Evolutionary conservation across 1,140 invertebrate species (phyloP), one percentile per base, ranked within the genome.

Genomic region (Ceratina australensis): DNA sequence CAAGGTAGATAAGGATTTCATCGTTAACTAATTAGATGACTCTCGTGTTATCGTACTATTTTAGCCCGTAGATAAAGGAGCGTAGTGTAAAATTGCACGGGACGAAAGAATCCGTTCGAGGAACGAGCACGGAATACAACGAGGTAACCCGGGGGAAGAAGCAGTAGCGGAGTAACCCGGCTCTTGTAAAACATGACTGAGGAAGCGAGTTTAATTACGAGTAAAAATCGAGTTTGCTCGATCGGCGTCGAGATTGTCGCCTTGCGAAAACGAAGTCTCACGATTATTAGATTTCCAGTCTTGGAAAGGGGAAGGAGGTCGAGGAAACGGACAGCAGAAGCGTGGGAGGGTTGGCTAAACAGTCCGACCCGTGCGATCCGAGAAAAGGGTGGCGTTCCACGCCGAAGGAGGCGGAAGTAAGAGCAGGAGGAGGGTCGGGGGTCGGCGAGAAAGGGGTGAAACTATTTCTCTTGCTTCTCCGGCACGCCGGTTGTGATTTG

Each of bases 391-490:
- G 57, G 64, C 15, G 33, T 65, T 49, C 42, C 42, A 20, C 22
- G 65, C 28, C 65, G 5, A 18, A 50, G 22, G 22, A 24, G 47
- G 64, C 33, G 64, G 22, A 22, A 66, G n/a, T 2, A 18, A 10
- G n/a, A 24, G 20, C 24, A n/a, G n/a, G n/a, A n/a, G n/a, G n/a
- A n/a, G n/a, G n/a, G n/a, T n/a, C n/a, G n/a, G n/a, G n/a, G n/a
- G n/a, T n/a, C n/a, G 54, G 68, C 61, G 80, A 28, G 60, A 26
- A 42, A 75, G 72, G 81, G 79, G 72, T 86, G 87, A 89, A 91
- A 91, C 89, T 90, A 91, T 91, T 91, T 90, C 90, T 89, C 90
- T 91, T 89, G 85, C 84, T 87, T 83, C 78, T 75, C 66, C 80
- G 80, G 79, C 76, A 79, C 81, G 85, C 67, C 74, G 77, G 80